Evolutionary conservation across 2,888 invertebrate species (phyloP).

Genomic region (Troides helena): DNA sequence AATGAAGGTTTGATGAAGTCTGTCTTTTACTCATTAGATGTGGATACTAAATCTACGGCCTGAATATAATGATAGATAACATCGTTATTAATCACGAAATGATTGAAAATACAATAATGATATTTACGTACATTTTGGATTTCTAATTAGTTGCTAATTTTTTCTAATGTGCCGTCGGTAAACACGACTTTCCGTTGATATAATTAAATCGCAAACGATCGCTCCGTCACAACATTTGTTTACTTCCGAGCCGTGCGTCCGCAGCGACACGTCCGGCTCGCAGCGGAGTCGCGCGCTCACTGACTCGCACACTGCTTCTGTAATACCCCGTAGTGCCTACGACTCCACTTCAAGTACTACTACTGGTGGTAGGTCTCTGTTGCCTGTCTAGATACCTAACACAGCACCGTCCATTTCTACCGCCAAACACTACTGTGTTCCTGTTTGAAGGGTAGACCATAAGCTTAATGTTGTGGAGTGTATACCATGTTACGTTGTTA

Average conservation of each 20-base stretch:
- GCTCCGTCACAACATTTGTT: slow-evolving; percentile 25
- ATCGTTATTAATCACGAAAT: not conserved
- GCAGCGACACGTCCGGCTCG: slow-evolving; percentile 15
- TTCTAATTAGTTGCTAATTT: not conserved
- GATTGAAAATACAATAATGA: not conserved
- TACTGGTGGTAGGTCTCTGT: too few species aligned
- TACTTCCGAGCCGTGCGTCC: slow-evolving; percentile 18
- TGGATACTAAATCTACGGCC: too few species aligned
- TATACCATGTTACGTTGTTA: too few species aligned
- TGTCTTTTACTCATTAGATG: too few species aligned
- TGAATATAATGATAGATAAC: too few species aligned
- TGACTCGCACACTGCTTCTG: slow-evolving; percentile 17
- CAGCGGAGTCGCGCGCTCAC: slow-evolving; percentile 25
- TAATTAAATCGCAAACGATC: slow-evolving; percentile 7
- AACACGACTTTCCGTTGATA: slow-evolving; percentile 9
- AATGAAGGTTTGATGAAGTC: too few species aligned
- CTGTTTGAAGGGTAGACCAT: too few species aligned
- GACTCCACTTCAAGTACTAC: not conserved
- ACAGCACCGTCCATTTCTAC: too few species aligned
- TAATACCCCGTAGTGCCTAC: slow-evolving; percentile 14
- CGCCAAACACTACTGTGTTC: too few species aligned
- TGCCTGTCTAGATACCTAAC: too few species aligned
- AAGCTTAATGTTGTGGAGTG: too few species aligned
- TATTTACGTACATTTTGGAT: not conserved
- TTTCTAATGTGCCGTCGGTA: slow-evolving; percentile 17